These are phyloP conservation scores for Lynx canadensis DNA, from an alignment of 2,113 vertebrate species.

Conservation along the genomic window DNA sequence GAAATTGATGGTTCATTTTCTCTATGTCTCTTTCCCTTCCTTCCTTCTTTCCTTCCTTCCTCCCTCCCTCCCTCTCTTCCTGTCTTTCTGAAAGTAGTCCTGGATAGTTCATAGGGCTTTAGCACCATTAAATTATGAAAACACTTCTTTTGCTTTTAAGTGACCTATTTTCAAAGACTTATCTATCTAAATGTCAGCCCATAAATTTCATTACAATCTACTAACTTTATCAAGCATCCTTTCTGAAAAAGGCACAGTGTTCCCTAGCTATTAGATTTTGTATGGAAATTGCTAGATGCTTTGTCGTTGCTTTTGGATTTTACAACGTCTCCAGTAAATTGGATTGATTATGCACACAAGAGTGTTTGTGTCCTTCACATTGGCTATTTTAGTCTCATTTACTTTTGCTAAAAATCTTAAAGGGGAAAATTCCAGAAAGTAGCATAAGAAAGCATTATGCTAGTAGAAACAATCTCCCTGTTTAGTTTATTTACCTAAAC, in stretches of 20 bases:
- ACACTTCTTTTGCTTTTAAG: neutral
- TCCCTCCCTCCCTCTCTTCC: neutral
- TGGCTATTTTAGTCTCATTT: neutral
- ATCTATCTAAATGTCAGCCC: conserved; percentile 11
- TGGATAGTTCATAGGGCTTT: neutral
- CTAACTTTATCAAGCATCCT: conserved; percentile 9
- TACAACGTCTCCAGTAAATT: neutral
- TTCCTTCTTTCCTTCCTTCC: neutral
- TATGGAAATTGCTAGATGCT: conserved; percentile 42
- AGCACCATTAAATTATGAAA: neutral
- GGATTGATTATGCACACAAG: neutral
- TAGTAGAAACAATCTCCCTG: neutral
- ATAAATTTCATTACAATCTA: conserved; percentile 45
- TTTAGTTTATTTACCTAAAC: neutral
- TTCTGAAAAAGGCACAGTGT: conserved; percentile 21
- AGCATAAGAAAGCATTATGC: no score
- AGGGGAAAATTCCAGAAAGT: neutral
- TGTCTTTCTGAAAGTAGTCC: neutral
- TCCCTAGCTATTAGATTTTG: conserved; percentile 46
- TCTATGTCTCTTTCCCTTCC: neutral
- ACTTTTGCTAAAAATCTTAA: conserved; percentile 11
- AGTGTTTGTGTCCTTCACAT: neutral
- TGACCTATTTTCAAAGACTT: conserved; percentile 52
- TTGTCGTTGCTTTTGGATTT: conserved; percentile 37
- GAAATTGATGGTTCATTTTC: neutral